Evolutionary conservation across 2,113 vertebrate species (phyloP).

Genomic region (Leptobrachium ailaonicum): DNA sequence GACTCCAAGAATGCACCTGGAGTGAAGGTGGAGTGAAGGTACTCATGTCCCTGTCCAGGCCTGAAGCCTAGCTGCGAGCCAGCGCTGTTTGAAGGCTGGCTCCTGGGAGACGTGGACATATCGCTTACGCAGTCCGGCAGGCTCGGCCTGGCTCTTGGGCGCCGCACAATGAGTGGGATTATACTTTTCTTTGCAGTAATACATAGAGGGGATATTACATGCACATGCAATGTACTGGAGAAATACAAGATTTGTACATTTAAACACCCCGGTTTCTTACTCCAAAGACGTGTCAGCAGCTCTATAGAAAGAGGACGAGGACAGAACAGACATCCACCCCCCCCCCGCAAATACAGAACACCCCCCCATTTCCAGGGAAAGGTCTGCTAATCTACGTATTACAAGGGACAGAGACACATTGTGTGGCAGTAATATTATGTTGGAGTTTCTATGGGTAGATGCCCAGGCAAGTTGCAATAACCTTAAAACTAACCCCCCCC

Average conservation of each 20-base stretch:
- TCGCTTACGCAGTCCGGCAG: not conserved
- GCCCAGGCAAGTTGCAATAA: too few relatives aligned
- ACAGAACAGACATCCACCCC: not conserved
- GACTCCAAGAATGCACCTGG: not conserved
- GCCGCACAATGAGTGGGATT: not conserved
- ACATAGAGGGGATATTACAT: constrained; percentile 18
- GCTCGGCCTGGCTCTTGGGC: not conserved
- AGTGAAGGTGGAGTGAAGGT: too few relatives aligned
- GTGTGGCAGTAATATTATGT: too few relatives aligned
- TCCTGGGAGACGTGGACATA: not conserved
- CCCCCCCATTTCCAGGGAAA: not conserved
- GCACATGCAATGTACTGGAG: constrained; percentile 31
- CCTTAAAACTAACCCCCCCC: too few relatives aligned
- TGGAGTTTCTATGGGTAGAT: too few relatives aligned
- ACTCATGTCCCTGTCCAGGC: too few relatives aligned
- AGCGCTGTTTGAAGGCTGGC: too few relatives aligned
- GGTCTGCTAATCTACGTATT: constrained; percentile 2
- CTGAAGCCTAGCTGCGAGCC: too few relatives aligned
- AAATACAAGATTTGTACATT: not conserved
- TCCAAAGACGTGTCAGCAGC: constrained; percentile 2
- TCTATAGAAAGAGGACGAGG: not conserved
- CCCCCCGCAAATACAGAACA: not conserved
- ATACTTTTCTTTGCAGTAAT: not conserved
- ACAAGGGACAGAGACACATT: not conserved
- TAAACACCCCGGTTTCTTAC: not conserved